phyloP scores from a whole-genome alignment of 2,888 invertebrate genomes.

The Nephrocerus scutellatus region DNA sequence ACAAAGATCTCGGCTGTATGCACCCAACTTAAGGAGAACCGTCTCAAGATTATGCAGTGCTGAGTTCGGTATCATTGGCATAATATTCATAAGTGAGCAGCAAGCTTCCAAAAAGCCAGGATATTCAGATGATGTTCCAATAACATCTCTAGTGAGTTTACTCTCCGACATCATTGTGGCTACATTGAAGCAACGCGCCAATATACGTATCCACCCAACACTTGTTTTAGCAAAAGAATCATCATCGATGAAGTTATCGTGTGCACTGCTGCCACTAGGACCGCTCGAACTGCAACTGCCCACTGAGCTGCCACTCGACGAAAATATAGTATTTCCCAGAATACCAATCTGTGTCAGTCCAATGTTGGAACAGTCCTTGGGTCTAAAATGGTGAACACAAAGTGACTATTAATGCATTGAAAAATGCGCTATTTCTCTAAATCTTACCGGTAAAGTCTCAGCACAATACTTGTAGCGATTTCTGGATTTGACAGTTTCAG shows the following conservation, averaged over 20 bases:
- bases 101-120: conserved; percentile 63
- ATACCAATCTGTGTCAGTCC: conserved; percentile 81
- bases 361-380: conserved; percentile 82
- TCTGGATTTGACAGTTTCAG: conserved; percentile 75
- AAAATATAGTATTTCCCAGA: conserved; percentile 78
- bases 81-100: conserved; percentile 65
- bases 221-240: conserved; percentile 52
- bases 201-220: conserved; percentile 75
- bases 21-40: conserved; percentile 62
- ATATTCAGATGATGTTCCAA: conserved; percentile 59
- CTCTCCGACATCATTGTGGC: conserved; percentile 40
- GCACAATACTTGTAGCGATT: conserved; percentile 75
- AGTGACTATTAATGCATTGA: neutral
- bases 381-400: conserved; percentile 50
- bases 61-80: conserved; percentile 52
- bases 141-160: conserved; percentile 47
- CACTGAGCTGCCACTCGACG: conserved; percentile 43
- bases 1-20: conserved; percentile 57
- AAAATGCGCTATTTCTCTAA: neutral
- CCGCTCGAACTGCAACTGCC: conserved; percentile 17
- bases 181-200: conserved; percentile 68
- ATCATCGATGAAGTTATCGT: conserved; percentile 35
- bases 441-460: conserved; percentile 48
- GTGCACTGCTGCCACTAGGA: conserved; percentile 15
- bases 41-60: conserved; percentile 59